Evolutionary conservation across 92 coral and sea anemone species (phyloP), one percentile per base, ranked within the genome.

Genomic region (Palythoa heliodiscus): DNA sequence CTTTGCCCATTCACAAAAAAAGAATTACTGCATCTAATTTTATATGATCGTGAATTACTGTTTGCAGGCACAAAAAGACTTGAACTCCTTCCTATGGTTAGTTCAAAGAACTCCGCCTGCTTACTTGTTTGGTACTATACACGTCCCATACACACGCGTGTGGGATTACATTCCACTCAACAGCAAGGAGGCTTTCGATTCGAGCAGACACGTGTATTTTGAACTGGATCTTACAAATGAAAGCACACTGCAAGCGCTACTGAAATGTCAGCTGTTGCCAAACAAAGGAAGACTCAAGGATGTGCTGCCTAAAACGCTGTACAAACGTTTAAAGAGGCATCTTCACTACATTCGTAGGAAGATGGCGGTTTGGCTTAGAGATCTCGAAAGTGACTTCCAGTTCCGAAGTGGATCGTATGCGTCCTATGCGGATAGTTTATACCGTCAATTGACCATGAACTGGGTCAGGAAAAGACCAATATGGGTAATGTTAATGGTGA

Each of bases 111-210:
- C 86, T 73, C 99, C 99, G 0, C 99, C 99, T 1, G 98, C 98
- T 3, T 96, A 96, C 72, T 96, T 96, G 84, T 96, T 93, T 71
- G 99, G 99, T 2, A 96, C 99, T 1, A 96, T 96, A 16, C 99
- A 96, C 75, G 99, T 96, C 14, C 99, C 99, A 0, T 96, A 96
- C 72, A 96, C 99, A 4, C 87, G 98, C 75, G 99, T 96, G 38
- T 96, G 99, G 99, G 99, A 96, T 87, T 95, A 88, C 75, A 96
- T 96, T 68, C 99, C 99, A 0, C 29, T 88, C 43, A 96, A 96
- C 89, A 96, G 99, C 92, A 95, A 96, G 72, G 89, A 87, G 71
- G 99, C 99, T 16, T 96, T 96, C 86, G 76, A 83, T 20, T 78
- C 85, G 5, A 92, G 94, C 78, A 93, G 95, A 75, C 90, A 96